These are phyloP conservation scores for Rhinolophus sinicus DNA, from an alignment of 2,113 vertebrate species.

Conservation along the genomic window DNA sequence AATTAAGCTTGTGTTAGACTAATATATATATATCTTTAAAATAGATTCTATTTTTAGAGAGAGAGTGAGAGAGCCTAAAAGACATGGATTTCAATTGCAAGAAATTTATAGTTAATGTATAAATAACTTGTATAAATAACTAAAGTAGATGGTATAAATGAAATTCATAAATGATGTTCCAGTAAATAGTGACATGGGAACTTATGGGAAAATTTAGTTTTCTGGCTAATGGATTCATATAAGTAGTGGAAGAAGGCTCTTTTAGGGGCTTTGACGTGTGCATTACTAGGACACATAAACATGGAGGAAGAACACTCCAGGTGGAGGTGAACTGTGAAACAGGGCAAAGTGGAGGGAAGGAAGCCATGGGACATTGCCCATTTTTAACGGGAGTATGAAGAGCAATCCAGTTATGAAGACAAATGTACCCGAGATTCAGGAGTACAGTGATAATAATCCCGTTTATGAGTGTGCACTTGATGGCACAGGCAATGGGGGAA, in stretches of 20 bases:
- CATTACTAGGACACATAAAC: neutral
- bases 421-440: no score
- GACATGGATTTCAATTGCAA: neutral
- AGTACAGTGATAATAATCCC: rapidly evolving
- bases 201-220: neutral
- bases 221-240: neutral
- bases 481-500: rapidly evolving
- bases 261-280: neutral
- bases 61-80: neutral
- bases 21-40: neutral
- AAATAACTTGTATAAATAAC: neutral
- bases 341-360: no score
- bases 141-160: neutral
- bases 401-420: neutral
- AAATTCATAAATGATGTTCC: neutral
- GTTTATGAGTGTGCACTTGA: neutral
- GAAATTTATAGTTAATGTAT: neutral
- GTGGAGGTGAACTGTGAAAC: neutral
- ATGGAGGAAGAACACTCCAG: neutral
- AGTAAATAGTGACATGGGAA: neutral
- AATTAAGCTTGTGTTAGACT: neutral
- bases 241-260: neutral
- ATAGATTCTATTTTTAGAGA: neutral
- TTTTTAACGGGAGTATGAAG: neutral
- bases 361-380: neutral